Evolutionary conservation across 2,797 vertebrate genomes (phyloP), one percentile per base, ranked within the genome.

Genomic region (Chlorospingus flavigularis): DNA sequence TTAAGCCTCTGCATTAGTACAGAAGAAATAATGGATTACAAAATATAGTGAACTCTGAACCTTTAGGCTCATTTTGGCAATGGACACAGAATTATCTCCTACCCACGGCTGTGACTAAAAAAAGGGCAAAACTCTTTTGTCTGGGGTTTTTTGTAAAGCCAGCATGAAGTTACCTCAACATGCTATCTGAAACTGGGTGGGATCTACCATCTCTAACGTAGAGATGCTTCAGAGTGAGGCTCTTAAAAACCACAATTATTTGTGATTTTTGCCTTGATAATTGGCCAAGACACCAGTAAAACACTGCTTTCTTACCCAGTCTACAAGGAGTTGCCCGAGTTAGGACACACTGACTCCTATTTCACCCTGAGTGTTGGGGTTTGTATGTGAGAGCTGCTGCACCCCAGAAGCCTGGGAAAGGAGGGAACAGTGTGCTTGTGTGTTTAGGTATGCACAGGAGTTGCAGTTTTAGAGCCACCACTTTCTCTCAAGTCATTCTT

Each of bases 351-450:
- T 30, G 51, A 7, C 37, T 79, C 5, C 19, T 54, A 15, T 8
- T 6, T 75, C 15, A 60, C 7, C 13, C 37, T 31, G 31, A 42
- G 5, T 2, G 3, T 28, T 39, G 57, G 25, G 35, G 37, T 11
- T 61, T 65, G 13, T 14, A 4, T 20, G 7, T 24, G 24, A 47
- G 24, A 70, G 40, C 25, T 31, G 30, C 14, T 51, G 11, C 11
- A 18, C 43, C 7, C 10, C 45, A 28, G 31, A 35, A 48, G 17
- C 14, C 28, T 62, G 31, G 28, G 9, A 84, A 58, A 75, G 47
- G 13, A 84, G 11, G 35, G 14, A 58, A n/a, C 18, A 45, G 7
- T 7, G 13, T 20, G 17, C 2, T 1, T 2, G 0, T 37, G 28
- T n/a, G 13, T 35, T 84, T 53, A 47, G n/a, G 5, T 24, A 25